Conservation (phyloP, 92 coral and sea anemone genomes). For the Heliopora coerulea region DNA sequence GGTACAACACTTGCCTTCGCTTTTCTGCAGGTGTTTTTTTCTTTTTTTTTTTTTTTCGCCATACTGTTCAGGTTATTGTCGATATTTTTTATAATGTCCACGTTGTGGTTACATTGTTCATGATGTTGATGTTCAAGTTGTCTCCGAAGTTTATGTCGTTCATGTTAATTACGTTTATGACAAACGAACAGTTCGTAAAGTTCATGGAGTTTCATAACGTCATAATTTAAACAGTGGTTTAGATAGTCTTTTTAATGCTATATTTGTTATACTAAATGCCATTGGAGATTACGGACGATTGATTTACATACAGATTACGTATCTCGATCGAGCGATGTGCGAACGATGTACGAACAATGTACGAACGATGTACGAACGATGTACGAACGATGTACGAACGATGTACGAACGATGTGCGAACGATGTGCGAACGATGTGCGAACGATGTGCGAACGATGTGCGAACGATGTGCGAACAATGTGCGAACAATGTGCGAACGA, state of each 20-base stretch:
- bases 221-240: too few relatives aligned
- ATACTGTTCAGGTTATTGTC: conserved; percentile 10
- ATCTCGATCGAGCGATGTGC: neutral
- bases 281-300: neutral
- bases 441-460: too few relatives aligned
- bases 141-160: conserved; percentile 17
- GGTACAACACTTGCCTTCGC: too few relatives aligned
- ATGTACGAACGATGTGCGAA: too few relatives aligned
- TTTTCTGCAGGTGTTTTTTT: conserved; percentile 7
- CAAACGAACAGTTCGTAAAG: too few relatives aligned
- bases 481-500: conserved; percentile 9
- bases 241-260: neutral
- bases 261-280: neutral
- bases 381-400: neutral
- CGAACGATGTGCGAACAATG: neutral
- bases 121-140: conserved; percentile 14
- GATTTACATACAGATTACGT: neutral
- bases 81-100: neutral
- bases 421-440: too few relatives aligned
- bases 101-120: conserved; percentile 24
- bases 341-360: conserved; percentile 8
- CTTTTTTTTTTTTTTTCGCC: neutral
- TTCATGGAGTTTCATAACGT: too few relatives aligned
- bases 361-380: conserved; percentile 1
- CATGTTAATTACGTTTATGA: too few relatives aligned